A percentile compares a stretch with the other conserved stretches of the same genome.
Evolutionary conservation across 2,797 vertebrate species (phyloP).

Genomic region (Lacerta viridis): DNA sequence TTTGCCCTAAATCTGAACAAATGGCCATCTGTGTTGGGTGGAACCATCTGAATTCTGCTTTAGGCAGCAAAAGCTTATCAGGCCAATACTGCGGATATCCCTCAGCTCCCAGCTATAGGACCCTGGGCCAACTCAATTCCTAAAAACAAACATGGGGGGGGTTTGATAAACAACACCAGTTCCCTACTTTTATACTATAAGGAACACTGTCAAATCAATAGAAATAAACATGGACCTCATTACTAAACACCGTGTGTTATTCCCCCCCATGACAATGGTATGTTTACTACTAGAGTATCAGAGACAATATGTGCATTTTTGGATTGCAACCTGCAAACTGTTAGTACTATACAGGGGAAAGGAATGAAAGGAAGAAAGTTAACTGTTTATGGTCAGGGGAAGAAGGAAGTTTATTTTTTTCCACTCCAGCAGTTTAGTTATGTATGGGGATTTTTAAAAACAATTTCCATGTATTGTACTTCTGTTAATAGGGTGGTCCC

Average conservation of each 20-base stretch:
- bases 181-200: conserved; percentile 44
- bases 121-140: background rate
- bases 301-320: conserved; percentile 16
- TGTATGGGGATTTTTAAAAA: conserved; percentile 54
- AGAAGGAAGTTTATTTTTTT: conserved; percentile 46
- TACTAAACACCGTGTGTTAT: background rate
- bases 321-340: conserved; percentile 35
- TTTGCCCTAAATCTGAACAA: too few relatives aligned
- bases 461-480: conserved; percentile 56
- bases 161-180: background rate
- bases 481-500: conserved; percentile 62
- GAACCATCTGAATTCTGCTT: too few relatives aligned
- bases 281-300: conserved; percentile 24
- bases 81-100: background rate
- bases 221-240: conserved; percentile 45
- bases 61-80: too few relatives aligned
- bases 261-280: conserved; percentile 23
- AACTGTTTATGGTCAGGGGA: background rate
- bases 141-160: background rate
- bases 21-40: too few relatives aligned
- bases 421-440: conserved; percentile 59
- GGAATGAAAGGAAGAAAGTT: background rate
- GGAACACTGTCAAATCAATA: conserved; percentile 44
- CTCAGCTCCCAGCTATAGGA: background rate
- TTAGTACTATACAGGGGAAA: conserved; percentile 12